Evolutionary conservation across 2,888 invertebrate species (phyloP).

Genomic region (Dexiosoma caninum): DNA sequence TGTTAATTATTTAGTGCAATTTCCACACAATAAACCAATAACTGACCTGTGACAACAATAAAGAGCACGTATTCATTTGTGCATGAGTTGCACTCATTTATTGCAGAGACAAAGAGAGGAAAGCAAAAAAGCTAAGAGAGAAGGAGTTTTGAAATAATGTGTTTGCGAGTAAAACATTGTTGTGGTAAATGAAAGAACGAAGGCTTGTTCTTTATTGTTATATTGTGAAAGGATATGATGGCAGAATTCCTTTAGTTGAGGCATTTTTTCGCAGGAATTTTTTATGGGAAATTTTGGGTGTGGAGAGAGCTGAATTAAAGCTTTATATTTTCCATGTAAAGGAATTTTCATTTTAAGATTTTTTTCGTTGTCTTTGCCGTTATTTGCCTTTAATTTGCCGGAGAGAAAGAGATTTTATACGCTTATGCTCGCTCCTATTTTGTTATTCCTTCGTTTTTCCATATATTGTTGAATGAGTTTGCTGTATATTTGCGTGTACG

Average conservation of each 20-base stretch:
- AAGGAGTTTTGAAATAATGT: not conserved
- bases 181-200: not conserved
- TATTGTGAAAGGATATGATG: not conserved
- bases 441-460: slow-evolving; percentile 17
- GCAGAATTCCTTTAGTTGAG: not conserved
- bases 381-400: not conserved
- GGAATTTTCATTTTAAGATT: not conserved
- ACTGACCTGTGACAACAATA: slow-evolving; percentile 44
- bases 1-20: not conserved
- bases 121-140: too few relatives aligned
- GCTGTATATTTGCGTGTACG: not conserved
- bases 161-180: too few relatives aligned
- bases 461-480: slow-evolving; percentile 39
- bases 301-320: slow-evolving; percentile 41
- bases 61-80: too few relatives aligned
- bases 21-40: not conserved
- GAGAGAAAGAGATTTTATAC: not conserved
- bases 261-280: not conserved
- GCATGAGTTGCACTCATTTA: not conserved
- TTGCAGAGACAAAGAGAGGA: not conserved
- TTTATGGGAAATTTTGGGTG: not conserved
- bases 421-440: slow-evolving; percentile 34
- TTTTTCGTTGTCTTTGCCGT: not conserved
- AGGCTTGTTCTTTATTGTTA: not conserved
- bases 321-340: not conserved